These are phyloP conservation scores for Schizopygopsis malacanthus DNA, from an alignment of 2,797 vertebrate genomes.

Conservation along the genomic window DNA sequence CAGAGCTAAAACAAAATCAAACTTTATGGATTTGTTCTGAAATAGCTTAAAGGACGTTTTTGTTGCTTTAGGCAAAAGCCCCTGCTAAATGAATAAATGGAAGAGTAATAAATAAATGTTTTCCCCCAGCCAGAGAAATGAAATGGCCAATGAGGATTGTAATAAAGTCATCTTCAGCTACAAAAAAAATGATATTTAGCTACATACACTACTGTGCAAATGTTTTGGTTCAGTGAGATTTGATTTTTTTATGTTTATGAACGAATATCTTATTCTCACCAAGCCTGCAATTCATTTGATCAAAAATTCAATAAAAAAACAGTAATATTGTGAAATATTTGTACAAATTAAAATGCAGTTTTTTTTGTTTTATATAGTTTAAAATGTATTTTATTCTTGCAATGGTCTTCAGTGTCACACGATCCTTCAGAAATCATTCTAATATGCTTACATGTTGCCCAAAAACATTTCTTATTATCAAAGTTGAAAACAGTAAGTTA, in stretches of 20 bases:
- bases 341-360: background rate
- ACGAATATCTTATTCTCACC: background rate
- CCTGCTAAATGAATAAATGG: background rate
- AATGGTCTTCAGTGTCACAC: background rate
- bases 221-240: background rate
- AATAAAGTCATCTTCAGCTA: background rate
- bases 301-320: background rate
- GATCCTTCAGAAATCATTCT: background rate
- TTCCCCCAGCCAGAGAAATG: background rate
- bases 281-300: background rate
- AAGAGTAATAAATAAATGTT: background rate
- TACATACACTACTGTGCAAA: background rate
- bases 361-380: too few species aligned
- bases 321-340: background rate
- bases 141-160: background rate
- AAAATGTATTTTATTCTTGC: background rate
- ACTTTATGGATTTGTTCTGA: conserved; percentile 1
- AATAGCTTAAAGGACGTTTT: background rate
- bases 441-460: background rate
- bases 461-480: background rate
- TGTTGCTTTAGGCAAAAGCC: background rate
- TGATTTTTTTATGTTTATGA: background rate
- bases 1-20: background rate
- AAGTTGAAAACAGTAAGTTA: background rate
- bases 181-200: background rate